phyloP scores from a whole-genome alignment of 2,888 invertebrate genomes.

The Cataglyphis rosenhaueri region DNA sequence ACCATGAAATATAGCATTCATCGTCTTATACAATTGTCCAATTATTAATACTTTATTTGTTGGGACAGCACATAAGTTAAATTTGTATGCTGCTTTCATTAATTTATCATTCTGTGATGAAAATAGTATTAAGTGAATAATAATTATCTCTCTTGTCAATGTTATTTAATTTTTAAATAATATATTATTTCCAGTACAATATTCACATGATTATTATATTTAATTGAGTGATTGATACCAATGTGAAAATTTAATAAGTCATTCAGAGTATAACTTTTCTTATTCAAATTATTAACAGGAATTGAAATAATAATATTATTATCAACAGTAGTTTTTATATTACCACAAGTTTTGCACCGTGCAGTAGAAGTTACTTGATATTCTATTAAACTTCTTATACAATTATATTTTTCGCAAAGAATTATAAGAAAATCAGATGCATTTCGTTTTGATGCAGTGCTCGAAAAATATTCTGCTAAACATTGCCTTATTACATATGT shows the following conservation, averaged over 20 bases:
- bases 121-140: not conserved
- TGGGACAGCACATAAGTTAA: not conserved
- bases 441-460: not conserved
- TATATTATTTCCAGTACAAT: not conserved
- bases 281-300: not conserved
- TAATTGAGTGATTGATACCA: not conserved
- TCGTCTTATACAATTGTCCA: not conserved
- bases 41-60: slow-evolving; percentile 1
- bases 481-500: not conserved
- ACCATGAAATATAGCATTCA: too few species aligned
- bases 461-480: not conserved
- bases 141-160: not conserved
- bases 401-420: not conserved
- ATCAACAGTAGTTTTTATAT: not conserved
- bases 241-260: slow-evolving; percentile 1
- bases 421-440: not conserved
- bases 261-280: not conserved
- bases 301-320: not conserved
- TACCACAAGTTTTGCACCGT: not conserved
- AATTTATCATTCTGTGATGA: not conserved
- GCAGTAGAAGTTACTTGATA: not conserved
- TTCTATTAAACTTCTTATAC: not conserved
- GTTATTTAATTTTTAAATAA: not conserved
- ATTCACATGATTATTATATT: not conserved
- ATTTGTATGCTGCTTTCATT: not conserved